These are phyloP conservation scores for Spea bombifrons DNA, from an alignment of 2,113 vertebrate genomes.

Conservation along the genomic window DNA sequence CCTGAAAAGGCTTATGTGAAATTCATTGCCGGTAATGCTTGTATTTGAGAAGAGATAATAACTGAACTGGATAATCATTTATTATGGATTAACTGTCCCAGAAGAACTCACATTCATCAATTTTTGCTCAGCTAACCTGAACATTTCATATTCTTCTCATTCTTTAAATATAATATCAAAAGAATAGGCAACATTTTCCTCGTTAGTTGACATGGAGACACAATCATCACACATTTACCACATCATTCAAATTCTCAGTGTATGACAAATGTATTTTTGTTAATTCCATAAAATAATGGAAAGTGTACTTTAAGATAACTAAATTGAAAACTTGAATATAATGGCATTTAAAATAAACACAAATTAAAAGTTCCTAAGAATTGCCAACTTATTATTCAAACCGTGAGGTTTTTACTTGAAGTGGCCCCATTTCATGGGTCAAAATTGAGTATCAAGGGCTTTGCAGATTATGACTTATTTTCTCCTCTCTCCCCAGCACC, in stretches of 20 bases:
- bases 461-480: too few species aligned
- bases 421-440: too few species aligned
- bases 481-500: too few species aligned
- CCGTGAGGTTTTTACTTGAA: too few species aligned
- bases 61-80: constrained; percentile 2
- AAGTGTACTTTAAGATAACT: too few species aligned
- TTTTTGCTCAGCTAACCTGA: neutral
- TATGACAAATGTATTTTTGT: too few species aligned
- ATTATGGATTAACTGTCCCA: neutral
- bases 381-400: too few species aligned
- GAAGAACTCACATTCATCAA: neutral
- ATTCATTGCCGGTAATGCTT: neutral
- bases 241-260: neutral
- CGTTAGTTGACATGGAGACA: neutral
- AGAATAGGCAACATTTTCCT: neutral
- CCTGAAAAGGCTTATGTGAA: neutral
- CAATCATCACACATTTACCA: neutral
- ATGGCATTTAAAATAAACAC: too few species aligned
- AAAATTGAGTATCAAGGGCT: too few species aligned
- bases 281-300: too few species aligned
- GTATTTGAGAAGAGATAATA: neutral
- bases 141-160: neutral
- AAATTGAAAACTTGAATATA: too few species aligned
- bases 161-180: neutral
- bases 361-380: too few species aligned